Evolutionary conservation across 2,113 vertebrate species (phyloP), one percentile per base, ranked within the genome.

Genomic region (Glaucidium brasilianum): DNA sequence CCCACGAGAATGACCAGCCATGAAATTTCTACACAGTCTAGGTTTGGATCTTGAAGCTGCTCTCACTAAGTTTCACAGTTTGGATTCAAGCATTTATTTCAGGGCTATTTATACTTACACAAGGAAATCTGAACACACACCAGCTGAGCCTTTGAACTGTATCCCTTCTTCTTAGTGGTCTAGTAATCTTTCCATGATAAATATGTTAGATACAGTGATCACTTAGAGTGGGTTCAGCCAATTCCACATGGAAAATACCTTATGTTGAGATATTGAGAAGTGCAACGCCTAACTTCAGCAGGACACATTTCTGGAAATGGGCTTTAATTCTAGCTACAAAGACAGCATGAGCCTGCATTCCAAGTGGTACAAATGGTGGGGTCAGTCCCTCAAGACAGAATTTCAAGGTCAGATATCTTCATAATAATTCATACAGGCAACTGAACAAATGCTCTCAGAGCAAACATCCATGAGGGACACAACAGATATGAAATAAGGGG

Each of bases 141-240:
- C 60, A 96, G 39, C 56, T 60, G 16, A 91, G 76, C 58, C 76
- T 93, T 90, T 93, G 93, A 93, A 76, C 72, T 88, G 13, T 30
- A 77, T 71, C 59, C 83, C 39, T 86, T 88, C 62, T 91, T 78
- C 75, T 77, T 69, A 59, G 75, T 18, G 41, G 63, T 83, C 63
- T 69, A 63, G 55, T 74, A n/a, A 37, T 59, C 43, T 80, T 88
- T 92, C 85, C 75, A 60, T 56, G 39, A 71, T 79, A 96, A 94
- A 69, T 66, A 90, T 4, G 15, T 84, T 73, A 74, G 60, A 75
- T 76, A 35, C 17, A 58, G 14, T 63, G 50, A 85, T 88, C 37
- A 43, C 29, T 69, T 69, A 69, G 29, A 60, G 47, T 30, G 20
- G 10, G 29, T 94, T 90, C 74, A 90, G 85, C 85, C 78, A 85